These are phyloP conservation scores for Phanerotoma sp. DNA, from an alignment of 2,888 invertebrate species.

Conservation along the genomic window DNA sequence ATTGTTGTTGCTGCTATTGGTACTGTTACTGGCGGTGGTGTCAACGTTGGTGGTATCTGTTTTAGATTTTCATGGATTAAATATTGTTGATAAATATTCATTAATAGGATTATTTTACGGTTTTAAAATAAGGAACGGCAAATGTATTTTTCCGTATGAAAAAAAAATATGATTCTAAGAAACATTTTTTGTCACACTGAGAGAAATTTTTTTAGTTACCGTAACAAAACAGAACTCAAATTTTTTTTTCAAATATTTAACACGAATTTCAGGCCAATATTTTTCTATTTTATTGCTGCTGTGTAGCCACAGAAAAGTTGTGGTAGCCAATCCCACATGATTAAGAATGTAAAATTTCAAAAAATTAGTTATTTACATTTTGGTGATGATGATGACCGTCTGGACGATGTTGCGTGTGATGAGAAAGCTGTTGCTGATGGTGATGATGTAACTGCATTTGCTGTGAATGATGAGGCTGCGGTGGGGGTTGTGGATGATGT, in stretches of 20 bases:
- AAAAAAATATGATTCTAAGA: neutral
- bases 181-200: neutral
- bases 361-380: conserved; percentile 26
- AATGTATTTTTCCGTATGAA: no score
- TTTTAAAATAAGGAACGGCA: no score
- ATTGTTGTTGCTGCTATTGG: conserved; percentile 13
- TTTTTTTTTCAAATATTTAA: no score
- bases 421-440: conserved; percentile 51
- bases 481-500: conserved; percentile 38
- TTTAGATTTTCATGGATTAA: neutral
- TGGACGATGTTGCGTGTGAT: conserved; percentile 41
- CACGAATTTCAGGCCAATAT: no score
- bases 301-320: no score
- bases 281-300: no score
- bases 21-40: conserved; percentile 29
- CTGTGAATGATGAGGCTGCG: conserved; percentile 29
- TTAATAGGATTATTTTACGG: no score
- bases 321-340: no score
- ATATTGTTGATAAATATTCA: no score
- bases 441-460: conserved; percentile 34
- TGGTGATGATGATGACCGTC: conserved; percentile 56
- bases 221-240: neutral
- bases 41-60: conserved; percentile 32
- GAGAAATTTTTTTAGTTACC: no score
- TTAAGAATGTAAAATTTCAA: no score